These are phyloP conservation scores for Dryas iulia DNA, from an alignment of 1,140 invertebrate species.

Conservation along the genomic window DNA sequence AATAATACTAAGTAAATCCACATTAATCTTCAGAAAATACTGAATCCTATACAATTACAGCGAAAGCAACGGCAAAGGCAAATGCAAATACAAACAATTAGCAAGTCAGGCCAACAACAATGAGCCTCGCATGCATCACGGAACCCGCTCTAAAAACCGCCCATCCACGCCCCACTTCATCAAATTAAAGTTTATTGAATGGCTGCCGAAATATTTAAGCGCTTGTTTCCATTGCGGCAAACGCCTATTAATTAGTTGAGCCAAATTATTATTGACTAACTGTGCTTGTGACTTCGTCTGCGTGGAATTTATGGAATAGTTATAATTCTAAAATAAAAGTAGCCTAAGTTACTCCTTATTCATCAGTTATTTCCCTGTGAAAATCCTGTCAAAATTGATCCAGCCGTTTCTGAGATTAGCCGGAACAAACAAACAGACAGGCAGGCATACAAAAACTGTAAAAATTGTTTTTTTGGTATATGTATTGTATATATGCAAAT, in stretches of 20 bases:
- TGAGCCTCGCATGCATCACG: constrained; percentile 30
- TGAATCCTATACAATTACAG: background rate
- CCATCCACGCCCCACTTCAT: constrained; percentile 37
- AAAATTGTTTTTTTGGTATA: too few species aligned
- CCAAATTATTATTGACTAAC: background rate
- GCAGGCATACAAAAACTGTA: too few species aligned
- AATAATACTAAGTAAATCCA: background rate
- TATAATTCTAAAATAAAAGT: too few species aligned
- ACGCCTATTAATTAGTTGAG: background rate
- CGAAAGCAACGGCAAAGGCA: background rate
- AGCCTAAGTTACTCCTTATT: too few species aligned
- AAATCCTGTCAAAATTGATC: too few species aligned
- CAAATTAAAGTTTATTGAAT: constrained; percentile 50
- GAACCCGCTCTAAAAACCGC: constrained; percentile 28
- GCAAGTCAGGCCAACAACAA: constrained; percentile 3
- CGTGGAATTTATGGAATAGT: too few species aligned
- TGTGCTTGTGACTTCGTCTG: too few species aligned
- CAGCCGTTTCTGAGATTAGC: too few species aligned
- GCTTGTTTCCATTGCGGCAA: constrained; percentile 11
- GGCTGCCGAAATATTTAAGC: constrained; percentile 41
- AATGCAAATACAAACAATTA: constrained; percentile 17
- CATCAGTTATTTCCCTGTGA: too few species aligned
- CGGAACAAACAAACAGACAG: too few species aligned
- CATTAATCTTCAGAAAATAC: background rate
- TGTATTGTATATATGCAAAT: too few species aligned